Percentiles rank a stretch among this genome's conserved stretches.
Conservation (phyloP, 2,113 vertebrate species). For the Scortum barcoo region DNA sequence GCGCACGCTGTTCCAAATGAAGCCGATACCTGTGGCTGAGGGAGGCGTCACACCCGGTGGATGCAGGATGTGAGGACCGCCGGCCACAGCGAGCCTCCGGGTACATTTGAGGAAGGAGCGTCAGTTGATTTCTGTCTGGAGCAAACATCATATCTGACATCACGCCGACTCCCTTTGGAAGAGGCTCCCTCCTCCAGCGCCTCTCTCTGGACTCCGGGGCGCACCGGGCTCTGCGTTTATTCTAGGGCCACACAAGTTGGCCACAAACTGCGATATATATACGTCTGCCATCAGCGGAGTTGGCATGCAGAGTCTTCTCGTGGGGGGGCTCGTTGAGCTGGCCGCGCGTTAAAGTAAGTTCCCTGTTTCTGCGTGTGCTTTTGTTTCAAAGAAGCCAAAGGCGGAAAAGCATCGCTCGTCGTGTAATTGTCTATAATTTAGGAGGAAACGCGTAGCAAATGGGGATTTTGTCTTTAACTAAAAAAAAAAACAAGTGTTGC, state of each 20-base stretch:
- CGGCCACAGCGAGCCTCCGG: constrained; percentile 27
- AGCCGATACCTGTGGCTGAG: constrained; percentile 29
- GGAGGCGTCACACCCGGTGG: neutral
- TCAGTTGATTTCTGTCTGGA: constrained; percentile 34
- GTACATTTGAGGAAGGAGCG: constrained; percentile 16
- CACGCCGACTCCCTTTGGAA: constrained; percentile 45
- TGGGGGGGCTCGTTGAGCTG: constrained; percentile 35
- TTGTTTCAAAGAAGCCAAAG: neutral
- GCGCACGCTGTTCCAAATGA: constrained; percentile 3
- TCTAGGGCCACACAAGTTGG: constrained; percentile 45
- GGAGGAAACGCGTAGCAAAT: neutral
- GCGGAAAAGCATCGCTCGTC: neutral
- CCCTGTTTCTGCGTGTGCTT: neutral
- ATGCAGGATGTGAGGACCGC: constrained; percentile 31
- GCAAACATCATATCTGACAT: constrained; percentile 34
- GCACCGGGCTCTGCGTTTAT: constrained; percentile 27
- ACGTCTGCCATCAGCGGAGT: constrained; percentile 44
- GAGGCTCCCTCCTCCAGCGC: constrained; percentile 37
- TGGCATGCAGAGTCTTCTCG: constrained; percentile 38
- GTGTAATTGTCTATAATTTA: neutral
- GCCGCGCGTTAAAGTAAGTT: constrained; percentile 76
- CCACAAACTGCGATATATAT: constrained; percentile 30
- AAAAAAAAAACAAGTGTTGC: neutral
- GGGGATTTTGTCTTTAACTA: neutral
- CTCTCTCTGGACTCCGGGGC: constrained; percentile 30